Evolutionary conservation across 2,888 invertebrate genomes (phyloP), one percentile per base, ranked within the genome.

Genomic region (Priapulus caudatus): DNA sequence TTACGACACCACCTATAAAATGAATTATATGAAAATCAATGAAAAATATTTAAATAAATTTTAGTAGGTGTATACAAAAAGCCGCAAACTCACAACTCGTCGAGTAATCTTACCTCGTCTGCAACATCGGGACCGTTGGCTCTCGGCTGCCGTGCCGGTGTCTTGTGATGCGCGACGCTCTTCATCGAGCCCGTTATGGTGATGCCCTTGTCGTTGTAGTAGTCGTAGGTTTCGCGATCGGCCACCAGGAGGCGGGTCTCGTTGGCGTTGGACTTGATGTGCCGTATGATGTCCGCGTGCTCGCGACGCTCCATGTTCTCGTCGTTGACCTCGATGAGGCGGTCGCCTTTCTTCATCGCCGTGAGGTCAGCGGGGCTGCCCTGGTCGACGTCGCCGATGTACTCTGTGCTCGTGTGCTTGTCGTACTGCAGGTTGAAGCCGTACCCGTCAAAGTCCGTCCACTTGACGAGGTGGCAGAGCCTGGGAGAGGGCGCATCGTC

Each of bases 141-240:
- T 10, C 33, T 10, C 33, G 33, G 33, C 10, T n/a, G 33, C n/a
- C 10, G 33, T n/a, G n/a, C 33, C 10, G 33, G 33, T n/a, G 33
- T 33, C 10, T 10, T n/a, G n/a, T 10, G 10, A 33, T 33, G n/a
- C 33, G 10, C 33, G 33, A 33, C n/a, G 33, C n/a, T 33, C 10
- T 33, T n/a, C 10, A 33, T 10, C n/a, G 33, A 10, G 43, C 48
- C 33, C 20, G 22, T 43, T 5, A 53, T 33, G 20, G 16, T 16
- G 22, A 56, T 24, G 16, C 53, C 55, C 20, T 43, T 45, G 1
- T 43, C 5, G 16, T 16, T 24, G 52, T 52, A 54, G 43, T 53
- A 47, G 4, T 4, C 23, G 20, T 20, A 19, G 4, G 47, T 43
- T n/a, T 48, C 54, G 5, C 16, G 4, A 15, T 47, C 52, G 4